Percentiles rank a stretch among this genome's conserved stretches.
Conservation (phyloP, 1,140 invertebrate genomes). For the Scaptodrosophila lebanonensis region DNA sequence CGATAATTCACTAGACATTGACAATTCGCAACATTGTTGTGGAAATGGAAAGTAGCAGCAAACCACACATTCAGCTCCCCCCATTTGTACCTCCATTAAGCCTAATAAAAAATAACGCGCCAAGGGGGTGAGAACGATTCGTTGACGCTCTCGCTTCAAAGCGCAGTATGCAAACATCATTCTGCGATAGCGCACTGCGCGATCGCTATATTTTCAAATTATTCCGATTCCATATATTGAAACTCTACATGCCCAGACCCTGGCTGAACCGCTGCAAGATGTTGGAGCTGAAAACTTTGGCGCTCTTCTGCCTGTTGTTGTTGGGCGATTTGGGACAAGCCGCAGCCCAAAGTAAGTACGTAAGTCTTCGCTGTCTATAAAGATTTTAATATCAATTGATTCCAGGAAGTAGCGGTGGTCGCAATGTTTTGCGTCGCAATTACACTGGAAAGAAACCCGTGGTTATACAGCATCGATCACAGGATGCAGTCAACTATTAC, state of each 20-base stretch:
- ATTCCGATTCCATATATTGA: constrained; percentile 1
- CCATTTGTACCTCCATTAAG: constrained; percentile 33
- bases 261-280: constrained; percentile 35
- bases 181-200: constrained; percentile 40
- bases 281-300: constrained; percentile 24
- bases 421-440: constrained; percentile 67
- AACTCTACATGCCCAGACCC: constrained; percentile 17
- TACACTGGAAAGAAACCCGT: constrained; percentile 78
- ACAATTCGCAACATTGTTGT: constrained; percentile 40
- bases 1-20: constrained; percentile 6
- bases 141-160: constrained; percentile 15
- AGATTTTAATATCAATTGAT: background rate
- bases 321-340: constrained; percentile 33
- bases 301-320: constrained; percentile 45
- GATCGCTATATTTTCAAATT: constrained; percentile 1
- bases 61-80: background rate
- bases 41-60: constrained; percentile 59
- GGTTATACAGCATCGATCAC: constrained; percentile 82
- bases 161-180: constrained; percentile 59
- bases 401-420: constrained; percentile 66
- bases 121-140: background rate
- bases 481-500: constrained; percentile 83
- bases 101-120: constrained; percentile 41
- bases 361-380: background rate
- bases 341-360: constrained; percentile 47